Evolutionary conservation across 1,140 invertebrate genomes (phyloP), one percentile per base, ranked within the genome.

Genomic region (Aleiodes sp.): DNA sequence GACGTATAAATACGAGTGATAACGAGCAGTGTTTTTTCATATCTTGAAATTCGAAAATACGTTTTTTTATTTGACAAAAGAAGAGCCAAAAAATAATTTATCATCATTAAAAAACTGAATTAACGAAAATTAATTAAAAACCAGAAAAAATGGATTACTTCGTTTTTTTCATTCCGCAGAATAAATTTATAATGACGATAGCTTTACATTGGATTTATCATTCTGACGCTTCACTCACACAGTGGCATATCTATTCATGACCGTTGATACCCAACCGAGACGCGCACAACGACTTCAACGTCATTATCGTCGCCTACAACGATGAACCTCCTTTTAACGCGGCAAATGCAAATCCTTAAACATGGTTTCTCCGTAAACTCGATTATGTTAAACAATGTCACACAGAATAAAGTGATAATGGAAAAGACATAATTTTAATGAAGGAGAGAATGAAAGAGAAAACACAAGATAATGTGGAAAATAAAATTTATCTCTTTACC

Each of bases 221-320:
- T 52, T 52, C 12, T 52, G 46, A 52, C 19, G 26, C 46, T 52
- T 52, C 21, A 52, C 46, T 16, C 16, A 52, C 46, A 52, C 46
- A 52, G 46, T 52, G 46, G 21, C 46, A 52, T 52, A 52, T 52
- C 46, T 52, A 52, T 52, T 52, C 46, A 52, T 52, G 46, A 52
- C 19, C 46, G 46, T 52, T 24, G 46, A 52, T 52, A 52, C 46
- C 46, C 19, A 52, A 52, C 19, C 46, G 21, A 52, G 46, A 21
- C 46, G 26, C 10, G 46, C 46, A 19, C 26, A 52, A 12, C 21
- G 12, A 8, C 46, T 52, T 52, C 26, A 52, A 52, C 46, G 46
- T 52, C 46, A 52, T 52, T 52, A 52, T 52, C 46, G 26, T 52
- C 46, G 46, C 26, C 46, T 52, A 24, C 16, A 16, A 52, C 19